Evolutionary conservation across 2,113 vertebrate species (phyloP), one percentile per base, ranked within the genome.

Genomic region (Epinephelus cyanopodus): DNA sequence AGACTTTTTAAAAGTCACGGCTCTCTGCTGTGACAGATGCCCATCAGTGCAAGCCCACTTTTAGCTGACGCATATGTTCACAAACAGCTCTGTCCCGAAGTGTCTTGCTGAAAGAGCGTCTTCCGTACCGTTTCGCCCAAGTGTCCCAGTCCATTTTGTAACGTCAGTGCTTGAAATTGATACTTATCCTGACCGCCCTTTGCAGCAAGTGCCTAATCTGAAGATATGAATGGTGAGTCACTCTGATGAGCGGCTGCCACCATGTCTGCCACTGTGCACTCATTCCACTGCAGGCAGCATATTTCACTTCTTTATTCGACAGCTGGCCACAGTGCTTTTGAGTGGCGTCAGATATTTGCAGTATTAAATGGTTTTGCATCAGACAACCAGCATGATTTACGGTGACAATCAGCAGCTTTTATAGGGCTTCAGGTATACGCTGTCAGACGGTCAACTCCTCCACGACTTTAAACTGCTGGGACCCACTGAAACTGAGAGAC

Each of bases 141-240:
- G 27, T 68, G 56, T 76, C 63, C 27, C 17, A 5, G 37, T 74
- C 53, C 42, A 62, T 56, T 87, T 66, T 67, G 15, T 66, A 47
- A 42, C 23, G 21, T 14, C 42, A 42, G 12, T 29, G 48, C 64
- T 63, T 63, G 70, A 82, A 85, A 74, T 5, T 50, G 25, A 76
- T 78, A 3, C 61, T 39, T 56, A 25, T 58, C 79, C 27, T 42
- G 53, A 23, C 57, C 5, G 3, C 14, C 37, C 23, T 65, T 61
- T 63, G 42, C 45, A 29, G 62, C 48, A 75, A 48, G 50, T 23
- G 68, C 10, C 50, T 61, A 25, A 64, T 88, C 48, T 56, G 37
- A 25, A 87, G 75, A 66, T 78, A 37, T 57, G 53, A 81, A 50
- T 70, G 27, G 12, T 63, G 81, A 84, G 72, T 81, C 66, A 72